phyloP scores from a whole-genome alignment of 2,113 vertebrate genomes.

The Xenus cinereus region DNA sequence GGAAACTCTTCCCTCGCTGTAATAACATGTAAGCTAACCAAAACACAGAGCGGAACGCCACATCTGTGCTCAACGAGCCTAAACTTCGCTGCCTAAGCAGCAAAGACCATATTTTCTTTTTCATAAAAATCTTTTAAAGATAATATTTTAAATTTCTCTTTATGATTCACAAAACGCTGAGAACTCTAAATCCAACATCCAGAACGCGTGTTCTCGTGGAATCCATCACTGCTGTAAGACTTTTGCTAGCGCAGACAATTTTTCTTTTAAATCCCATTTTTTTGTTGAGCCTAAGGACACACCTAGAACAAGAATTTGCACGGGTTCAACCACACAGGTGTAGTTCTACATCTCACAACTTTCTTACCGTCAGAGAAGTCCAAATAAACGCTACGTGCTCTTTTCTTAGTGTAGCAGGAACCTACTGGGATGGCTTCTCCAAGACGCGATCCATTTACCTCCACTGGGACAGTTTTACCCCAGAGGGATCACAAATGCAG shows the following conservation, averaged over 20 bases:
- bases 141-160: neutral
- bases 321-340: neutral
- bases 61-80: neutral
- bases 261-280: neutral
- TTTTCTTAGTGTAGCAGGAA: neutral
- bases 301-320: neutral
- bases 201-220: rapidly evolving
- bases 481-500: neutral
- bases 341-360: neutral
- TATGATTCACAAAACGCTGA: neutral
- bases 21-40: neutral
- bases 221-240: neutral
- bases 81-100: neutral
- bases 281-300: neutral
- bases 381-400: neutral
- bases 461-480: neutral
- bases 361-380: neutral
- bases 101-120: neutral
- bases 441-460: neutral
- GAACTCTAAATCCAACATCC: neutral
- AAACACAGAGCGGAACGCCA: neutral
- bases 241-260: rapidly evolving
- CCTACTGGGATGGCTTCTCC: neutral
- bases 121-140: neutral
- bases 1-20: neutral